These are phyloP conservation scores for Zygogramma bicolorata DNA, from an alignment of 2,888 invertebrate genomes.

Conservation along the genomic window DNA sequence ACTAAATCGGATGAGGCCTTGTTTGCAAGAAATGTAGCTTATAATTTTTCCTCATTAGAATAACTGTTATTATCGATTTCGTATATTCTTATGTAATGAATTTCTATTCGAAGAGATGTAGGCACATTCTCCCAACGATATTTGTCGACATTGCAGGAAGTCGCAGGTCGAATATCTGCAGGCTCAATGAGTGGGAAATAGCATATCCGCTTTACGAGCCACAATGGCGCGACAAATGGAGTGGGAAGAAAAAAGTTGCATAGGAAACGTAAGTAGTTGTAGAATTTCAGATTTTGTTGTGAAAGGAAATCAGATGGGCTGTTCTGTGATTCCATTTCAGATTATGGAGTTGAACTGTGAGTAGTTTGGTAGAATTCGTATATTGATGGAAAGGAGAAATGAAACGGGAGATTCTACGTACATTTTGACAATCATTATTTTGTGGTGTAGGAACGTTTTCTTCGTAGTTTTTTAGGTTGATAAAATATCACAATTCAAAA, in stretches of 20 bases:
- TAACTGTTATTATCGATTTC: too few relatives aligned
- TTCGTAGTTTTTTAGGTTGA: too few relatives aligned
- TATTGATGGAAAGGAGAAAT: too few relatives aligned
- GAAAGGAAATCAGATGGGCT: neutral
- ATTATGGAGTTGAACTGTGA: neutral
- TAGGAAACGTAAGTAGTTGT: neutral
- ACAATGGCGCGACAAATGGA: constrained; percentile 27
- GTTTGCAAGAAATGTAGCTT: too few relatives aligned
- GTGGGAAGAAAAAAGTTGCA: constrained; percentile 1
- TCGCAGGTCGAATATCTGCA: constrained; percentile 29
- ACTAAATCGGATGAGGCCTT: too few relatives aligned
- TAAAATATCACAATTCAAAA: too few relatives aligned
- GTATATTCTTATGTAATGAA: too few relatives aligned
- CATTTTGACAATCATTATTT: too few relatives aligned
- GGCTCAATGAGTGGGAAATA: constrained; percentile 27
- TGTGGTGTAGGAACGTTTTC: too few relatives aligned
- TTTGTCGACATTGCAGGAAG: constrained; percentile 7
- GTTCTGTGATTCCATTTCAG: neutral
- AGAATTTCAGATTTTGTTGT: neutral
- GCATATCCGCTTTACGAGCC: constrained; percentile 29
- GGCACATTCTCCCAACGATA: neutral
- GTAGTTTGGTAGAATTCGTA: neutral
- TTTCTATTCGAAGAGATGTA: too few relatives aligned
- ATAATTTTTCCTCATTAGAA: too few relatives aligned
- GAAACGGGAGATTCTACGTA: too few relatives aligned